phyloP scores from a whole-genome alignment of 1,140 invertebrate species.

The Hyphantria cunea region DNA sequence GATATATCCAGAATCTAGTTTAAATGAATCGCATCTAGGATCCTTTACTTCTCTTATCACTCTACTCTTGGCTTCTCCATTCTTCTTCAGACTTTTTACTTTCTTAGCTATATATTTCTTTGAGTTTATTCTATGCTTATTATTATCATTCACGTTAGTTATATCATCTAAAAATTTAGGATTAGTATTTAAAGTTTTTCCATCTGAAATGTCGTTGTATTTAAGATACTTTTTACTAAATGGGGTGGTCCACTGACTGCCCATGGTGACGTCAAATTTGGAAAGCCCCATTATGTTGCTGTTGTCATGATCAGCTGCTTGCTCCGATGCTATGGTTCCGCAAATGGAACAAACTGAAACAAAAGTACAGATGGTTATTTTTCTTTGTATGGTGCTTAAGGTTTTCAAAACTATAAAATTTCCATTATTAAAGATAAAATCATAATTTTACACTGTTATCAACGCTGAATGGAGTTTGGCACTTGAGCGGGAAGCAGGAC shows the following conservation, averaged over 20 bases:
- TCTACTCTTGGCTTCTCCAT: conserved; percentile 34
- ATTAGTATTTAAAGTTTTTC: conserved; percentile 11
- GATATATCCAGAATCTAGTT: conserved; percentile 35
- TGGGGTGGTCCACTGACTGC: conserved; percentile 45
- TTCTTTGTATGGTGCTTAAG: no score
- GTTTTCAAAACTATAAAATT: no score
- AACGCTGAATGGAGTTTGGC: no score
- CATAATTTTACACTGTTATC: no score
- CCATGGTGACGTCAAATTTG: conserved; percentile 13
- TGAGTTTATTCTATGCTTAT: conserved; percentile 45
- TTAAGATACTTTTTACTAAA: conserved; percentile 29
- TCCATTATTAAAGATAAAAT: no score
- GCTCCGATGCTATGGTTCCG: conserved; percentile 36
- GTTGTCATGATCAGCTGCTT: conserved; percentile 52
- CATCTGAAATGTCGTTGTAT: conserved; percentile 24
- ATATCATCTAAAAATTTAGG: conserved; percentile 39
- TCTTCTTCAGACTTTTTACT: conserved; percentile 17
- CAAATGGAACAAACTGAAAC: conserved; percentile 58
- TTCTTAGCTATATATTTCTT: not conserved
- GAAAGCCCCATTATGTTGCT: not conserved
- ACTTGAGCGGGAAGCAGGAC: no score
- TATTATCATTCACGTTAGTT: conserved; percentile 41
- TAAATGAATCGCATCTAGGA: not conserved
- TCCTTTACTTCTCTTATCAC: conserved; percentile 52
- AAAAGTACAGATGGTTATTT: conserved; percentile 33